Evolutionary conservation across 2,797 vertebrate genomes (phyloP), one percentile per base, ranked within the genome.

Genomic region (Holocentrus rufus): DNA sequence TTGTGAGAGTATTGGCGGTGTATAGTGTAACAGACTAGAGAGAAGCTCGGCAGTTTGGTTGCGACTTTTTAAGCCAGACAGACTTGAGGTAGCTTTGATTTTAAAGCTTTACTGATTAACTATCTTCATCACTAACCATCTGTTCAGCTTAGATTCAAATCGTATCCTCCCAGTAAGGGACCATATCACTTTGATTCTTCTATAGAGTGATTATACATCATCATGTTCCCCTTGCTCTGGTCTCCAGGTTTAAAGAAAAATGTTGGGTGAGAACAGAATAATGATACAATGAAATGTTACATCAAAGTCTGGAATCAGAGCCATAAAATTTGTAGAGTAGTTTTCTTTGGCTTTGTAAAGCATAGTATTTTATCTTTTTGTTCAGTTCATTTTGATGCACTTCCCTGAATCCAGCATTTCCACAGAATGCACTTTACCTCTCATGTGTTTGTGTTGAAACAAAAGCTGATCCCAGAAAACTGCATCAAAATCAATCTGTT

Each of bases 31-130:
- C 34, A 56, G 70, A 49, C 77, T 76, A 62, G 69, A 80, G 66
- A 68, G 72, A 27, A 80, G 67, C 69, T 65, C 67, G 69, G 62
- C 67, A 56, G 46, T 57, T 64, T 14, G 23, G 30, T 59, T 20
- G 53, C 71, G 46, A 65, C 54, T n/a, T 77, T 81, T 67, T 47
- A 69, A 60, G 42, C 23, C 9, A 65, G 49, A 71, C 53, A 61
- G 57, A 81, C 31, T 11, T 42, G 65, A 77, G 58, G 65, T 85
- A 68, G 79, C 75, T 79, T 86, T 77, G 2, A 78, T 86, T 34
- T 58, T 80, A 81, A 83, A 77, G 31, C 36, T 18, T 27, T 27
- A 50, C 31, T 65, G 49, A 57, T 65, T 68, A 73, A 53, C 9
- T 3, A 64, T 62, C 1, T 36, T 77, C 44, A n/a, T 69, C 23